Evolutionary conservation across 2,888 invertebrate species (phyloP), one percentile per base, ranked within the genome.

Genomic region (Folsomia manolachei): DNA sequence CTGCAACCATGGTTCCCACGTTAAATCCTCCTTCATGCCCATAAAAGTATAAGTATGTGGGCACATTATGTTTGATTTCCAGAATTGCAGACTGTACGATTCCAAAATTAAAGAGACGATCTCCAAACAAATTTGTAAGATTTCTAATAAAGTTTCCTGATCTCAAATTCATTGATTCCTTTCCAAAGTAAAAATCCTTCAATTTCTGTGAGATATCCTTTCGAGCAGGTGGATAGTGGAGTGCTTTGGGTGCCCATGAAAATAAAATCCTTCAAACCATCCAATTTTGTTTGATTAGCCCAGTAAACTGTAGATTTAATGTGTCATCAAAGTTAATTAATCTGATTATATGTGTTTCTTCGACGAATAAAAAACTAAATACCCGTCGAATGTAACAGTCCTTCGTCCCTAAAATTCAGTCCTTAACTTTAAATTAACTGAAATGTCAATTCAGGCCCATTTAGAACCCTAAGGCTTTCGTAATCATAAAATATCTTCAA

Each of bases 121-220:
- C 78, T 23, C 74, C 71, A 68, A 75, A 70, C 2, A 79, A 27
- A 2, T 73, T 53, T 2, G 77, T 77, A 24, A 64, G 71, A n/a
- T 60, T 72, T 21, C 69, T 21, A 1, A 76, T 23, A 39, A 69
- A 68, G 1, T 69, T 27, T 24, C 65, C 51, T 56, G 23, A 51
- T 27, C 75, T 74, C 2, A 78, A 73, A 11, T 52, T 11, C 7
- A 62, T 69, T 1, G 27, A 67, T 25, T 60, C 11, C 19, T 9
- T 61, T 65, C 75, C 74, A 72, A 79, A 77, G 68, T 79, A 79
- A 69, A 69, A 72, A 14, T 75, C 23, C 1, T 70, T 61, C 9
- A 79, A 56, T 53, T 75, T 76, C 19, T 53, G 23, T 0, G 73
- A 61, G n/a, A 68, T 69, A 23, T 74, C 65, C 1, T 63, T 39